Evolutionary conservation across 2,113 vertebrate genomes (phyloP), one percentile per base, ranked within the genome.

Genomic region (Psittacus erithacus): DNA sequence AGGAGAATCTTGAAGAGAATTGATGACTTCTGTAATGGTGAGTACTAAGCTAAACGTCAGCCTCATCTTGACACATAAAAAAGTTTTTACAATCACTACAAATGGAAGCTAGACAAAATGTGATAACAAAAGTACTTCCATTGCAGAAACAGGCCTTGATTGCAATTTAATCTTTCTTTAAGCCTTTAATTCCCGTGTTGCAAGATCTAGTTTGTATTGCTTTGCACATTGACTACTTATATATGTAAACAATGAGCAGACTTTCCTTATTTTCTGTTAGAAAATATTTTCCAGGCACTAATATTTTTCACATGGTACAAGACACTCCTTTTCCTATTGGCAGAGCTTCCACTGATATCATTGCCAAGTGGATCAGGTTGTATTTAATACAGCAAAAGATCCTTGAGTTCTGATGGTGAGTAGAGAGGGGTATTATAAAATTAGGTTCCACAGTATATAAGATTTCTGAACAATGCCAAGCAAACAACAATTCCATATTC

Each of bases 251-350:
- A 84, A 64, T 41, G 22, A 87, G 11, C 17, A 62, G 24, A 74
- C 28, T 62, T 78, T 65, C 44, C 47, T 64, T 90, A 59, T 69
- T 88, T 92, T 76, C 35, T 80, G 31, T 39, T 65, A 69, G 31
- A 43, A 93, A 88, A 65, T 86, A 80, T 85, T 93, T 94, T 88
- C 94, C 82, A 88, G 53, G 8, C 68, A 35, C 39, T 86, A 68
- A 76, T 33, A 70, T 71, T 93, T 82, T 90, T 96, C 47, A 63
- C 17, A 6, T 82, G 69, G 38, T 55, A 62, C 28, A 64, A 79
- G 10, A 7, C 39, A 87, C 7, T 43, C 27, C 59, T 90, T 91
- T 93, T 63, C 33, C 47, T 74, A 15, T 23, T 92, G 85, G 39
- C 69, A 95, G 44, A 90, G 18, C 52, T 86, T 89, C 33, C n/a